phyloP scores from a whole-genome alignment of 2,797 vertebrate species.

The Crypturellus tataupa region DNA sequence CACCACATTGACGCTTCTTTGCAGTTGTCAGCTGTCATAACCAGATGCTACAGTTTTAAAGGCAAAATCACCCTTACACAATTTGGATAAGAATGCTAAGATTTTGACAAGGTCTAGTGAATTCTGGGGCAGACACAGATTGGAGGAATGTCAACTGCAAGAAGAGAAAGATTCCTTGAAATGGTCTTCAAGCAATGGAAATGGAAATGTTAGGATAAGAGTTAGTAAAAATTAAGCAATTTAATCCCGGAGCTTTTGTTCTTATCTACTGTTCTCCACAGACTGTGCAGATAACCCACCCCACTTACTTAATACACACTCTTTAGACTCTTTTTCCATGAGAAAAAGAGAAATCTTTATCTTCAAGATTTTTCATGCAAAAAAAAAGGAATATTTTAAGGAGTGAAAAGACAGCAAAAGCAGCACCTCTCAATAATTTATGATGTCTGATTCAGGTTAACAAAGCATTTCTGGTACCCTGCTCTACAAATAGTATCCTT shows the following conservation, averaged over 20 bases:
- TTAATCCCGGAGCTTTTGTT: background rate
- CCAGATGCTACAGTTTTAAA: background rate
- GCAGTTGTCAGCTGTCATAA: background rate
- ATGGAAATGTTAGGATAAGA: background rate
- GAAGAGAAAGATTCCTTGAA: background rate
- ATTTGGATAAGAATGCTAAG: background rate
- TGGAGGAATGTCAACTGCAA: background rate
- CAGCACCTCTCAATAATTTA: slow-evolving; percentile 50
- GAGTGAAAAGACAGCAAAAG: background rate
- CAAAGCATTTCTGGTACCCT: slow-evolving; percentile 46
- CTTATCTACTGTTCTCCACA: background rate
- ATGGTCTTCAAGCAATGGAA: background rate
- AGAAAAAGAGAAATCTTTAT: background rate
- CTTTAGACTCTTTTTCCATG: background rate
- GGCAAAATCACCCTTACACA: background rate
- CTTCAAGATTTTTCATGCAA: background rate
- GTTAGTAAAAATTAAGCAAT: background rate
- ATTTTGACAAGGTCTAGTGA: background rate
- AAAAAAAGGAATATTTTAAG: slow-evolving; percentile 1
- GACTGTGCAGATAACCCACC: background rate
- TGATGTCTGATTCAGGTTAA: slow-evolving; percentile 49
- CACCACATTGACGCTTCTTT: background rate
- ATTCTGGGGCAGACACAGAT: background rate
- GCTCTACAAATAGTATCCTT: slow-evolving; percentile 11
- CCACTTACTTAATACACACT: background rate